phyloP scores from a whole-genome alignment of 2,113 vertebrate species.

The Cinclus cinclus region DNA sequence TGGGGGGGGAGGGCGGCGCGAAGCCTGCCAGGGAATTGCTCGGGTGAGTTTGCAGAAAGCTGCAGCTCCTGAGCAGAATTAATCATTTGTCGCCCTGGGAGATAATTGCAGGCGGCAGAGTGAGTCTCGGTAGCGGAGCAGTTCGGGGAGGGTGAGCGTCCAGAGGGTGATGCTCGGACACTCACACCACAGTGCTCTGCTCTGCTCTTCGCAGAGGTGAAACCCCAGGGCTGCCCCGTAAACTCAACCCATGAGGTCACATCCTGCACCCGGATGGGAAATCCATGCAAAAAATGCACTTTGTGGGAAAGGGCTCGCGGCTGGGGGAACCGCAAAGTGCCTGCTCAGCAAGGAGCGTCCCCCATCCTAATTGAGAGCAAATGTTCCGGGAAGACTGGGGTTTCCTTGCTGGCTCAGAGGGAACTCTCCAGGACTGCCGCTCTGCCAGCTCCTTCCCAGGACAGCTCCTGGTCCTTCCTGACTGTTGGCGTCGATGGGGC shows the following conservation, averaged over 20 bases:
- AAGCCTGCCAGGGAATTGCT: not conserved
- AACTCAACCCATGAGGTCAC: not conserved
- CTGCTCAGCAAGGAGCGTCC: not conserved
- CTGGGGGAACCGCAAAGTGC: not conserved
- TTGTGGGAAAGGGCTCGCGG: not conserved
- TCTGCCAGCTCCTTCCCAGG: not conserved
- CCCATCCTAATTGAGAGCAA: not conserved
- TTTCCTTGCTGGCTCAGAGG: not conserved
- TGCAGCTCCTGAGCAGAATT: slow-evolving; percentile 29
- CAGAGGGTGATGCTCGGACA: not conserved
- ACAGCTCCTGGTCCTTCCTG: not conserved
- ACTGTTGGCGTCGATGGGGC: accelerated
- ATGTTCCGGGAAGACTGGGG: not conserved
- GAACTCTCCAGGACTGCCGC: not conserved
- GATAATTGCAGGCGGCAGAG: not conserved
- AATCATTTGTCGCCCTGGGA: slow-evolving; percentile 4
- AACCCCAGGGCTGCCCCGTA: not conserved
- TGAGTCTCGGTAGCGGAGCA: accelerated
- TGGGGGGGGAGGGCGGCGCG: no score
- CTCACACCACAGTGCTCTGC: not conserved
- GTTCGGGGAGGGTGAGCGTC: not conserved
- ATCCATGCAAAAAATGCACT: not conserved
- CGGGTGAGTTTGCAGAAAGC: slow-evolving; percentile 46
- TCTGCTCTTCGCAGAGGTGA: not conserved
- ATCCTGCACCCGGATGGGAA: not conserved